A percentile compares a stretch with the other conserved stretches of the same genome.
These are phyloP conservation scores for Rhagoletis zephyria DNA, from an alignment of 1,140 invertebrate species.

Conservation along the genomic window DNA sequence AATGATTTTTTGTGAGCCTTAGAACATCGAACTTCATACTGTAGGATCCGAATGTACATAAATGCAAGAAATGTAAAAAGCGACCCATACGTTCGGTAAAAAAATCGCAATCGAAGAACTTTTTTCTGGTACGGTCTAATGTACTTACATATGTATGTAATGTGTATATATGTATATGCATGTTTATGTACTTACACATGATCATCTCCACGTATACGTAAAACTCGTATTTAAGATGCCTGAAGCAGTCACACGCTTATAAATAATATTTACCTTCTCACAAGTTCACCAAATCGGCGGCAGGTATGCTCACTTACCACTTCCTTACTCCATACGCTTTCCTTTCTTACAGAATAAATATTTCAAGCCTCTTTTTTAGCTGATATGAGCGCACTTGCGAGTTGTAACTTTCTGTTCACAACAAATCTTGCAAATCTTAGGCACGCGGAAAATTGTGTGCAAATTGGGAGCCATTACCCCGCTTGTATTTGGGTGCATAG, in stretches of 20 bases:
- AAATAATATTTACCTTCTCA: conserved; percentile 36
- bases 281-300: conserved; percentile 22
- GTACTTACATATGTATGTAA: background rate
- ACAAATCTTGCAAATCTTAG: conserved; percentile 15
- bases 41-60: too few relatives aligned
- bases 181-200: background rate
- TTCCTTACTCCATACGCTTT: background rate
- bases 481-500: background rate
- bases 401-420: conserved; percentile 22
- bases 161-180: background rate
- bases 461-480: conserved; percentile 38
- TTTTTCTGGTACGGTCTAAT: too few relatives aligned
- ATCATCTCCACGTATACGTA: background rate
- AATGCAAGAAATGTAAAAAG: too few relatives aligned
- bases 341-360: background rate
- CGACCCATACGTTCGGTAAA: too few relatives aligned
- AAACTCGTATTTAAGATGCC: background rate
- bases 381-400: background rate
- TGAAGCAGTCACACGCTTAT: conserved; percentile 6
- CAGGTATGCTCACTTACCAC: conserved; percentile 1
- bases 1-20: too few relatives aligned
- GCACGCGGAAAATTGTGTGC: conserved; percentile 50
- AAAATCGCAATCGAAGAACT: too few relatives aligned
- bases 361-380: background rate
- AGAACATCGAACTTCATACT: too few relatives aligned